A percentile compares a stretch with the other conserved stretches of the same genome.
Evolutionary conservation across 2,113 vertebrate genomes (phyloP).

Genomic region (Odocoileus virginianus): DNA sequence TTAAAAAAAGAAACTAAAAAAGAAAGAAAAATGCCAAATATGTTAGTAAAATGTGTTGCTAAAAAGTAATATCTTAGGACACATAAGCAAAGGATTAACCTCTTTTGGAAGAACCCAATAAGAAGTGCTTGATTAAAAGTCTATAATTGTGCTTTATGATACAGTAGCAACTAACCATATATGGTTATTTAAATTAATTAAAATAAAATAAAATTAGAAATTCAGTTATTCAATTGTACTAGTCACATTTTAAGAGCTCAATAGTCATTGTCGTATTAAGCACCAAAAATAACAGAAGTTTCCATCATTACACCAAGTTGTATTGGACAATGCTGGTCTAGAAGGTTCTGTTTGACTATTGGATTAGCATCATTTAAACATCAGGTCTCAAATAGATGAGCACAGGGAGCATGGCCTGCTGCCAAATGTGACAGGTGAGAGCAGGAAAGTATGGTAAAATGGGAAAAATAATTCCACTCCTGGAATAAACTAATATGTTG

Average conservation of each 20-base stretch:
- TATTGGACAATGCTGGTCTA: background rate
- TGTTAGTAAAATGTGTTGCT: background rate
- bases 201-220: background rate
- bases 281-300: background rate
- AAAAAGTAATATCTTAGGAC: background rate
- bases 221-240: background rate
- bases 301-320: background rate
- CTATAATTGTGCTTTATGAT: background rate
- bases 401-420: background rate
- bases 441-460: background rate
- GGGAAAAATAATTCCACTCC: background rate
- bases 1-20: background rate
- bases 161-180: background rate
- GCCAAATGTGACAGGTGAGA: background rate
- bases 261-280: background rate
- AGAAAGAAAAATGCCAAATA: background rate
- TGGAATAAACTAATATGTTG: background rate
- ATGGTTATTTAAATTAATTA: background rate
- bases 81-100: background rate
- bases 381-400: background rate
- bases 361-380: background rate
- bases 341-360: background rate
- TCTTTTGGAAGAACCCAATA: background rate
- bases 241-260: background rate
- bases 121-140: background rate